Percentiles rank a stretch among this genome's conserved stretches.
phyloP scores from a whole-genome alignment of 2,113 vertebrate genomes.

The Aythya baeri region DNA sequence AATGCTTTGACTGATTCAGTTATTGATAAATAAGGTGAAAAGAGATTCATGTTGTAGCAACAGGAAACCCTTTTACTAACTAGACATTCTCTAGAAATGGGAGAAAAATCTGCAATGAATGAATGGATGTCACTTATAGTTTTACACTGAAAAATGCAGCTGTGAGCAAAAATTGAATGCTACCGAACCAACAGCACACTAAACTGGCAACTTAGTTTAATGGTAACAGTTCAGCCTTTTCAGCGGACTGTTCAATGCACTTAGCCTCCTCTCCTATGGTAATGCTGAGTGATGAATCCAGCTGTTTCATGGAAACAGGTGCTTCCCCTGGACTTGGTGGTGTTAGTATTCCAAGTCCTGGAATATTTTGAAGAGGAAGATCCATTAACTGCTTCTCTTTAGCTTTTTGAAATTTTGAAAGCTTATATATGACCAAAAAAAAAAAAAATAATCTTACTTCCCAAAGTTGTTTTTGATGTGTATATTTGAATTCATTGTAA shows the following conservation, averaged over 20 bases:
- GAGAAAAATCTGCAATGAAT: not conserved
- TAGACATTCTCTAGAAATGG: not conserved
- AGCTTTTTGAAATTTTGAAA: not conserved
- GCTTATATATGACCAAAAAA: not conserved
- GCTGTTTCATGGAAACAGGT: not conserved
- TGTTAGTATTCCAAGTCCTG: not conserved
- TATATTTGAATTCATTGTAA: not conserved
- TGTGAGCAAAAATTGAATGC: not conserved
- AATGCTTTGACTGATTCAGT: not conserved
- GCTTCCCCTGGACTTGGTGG: not conserved
- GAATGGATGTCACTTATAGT: not conserved
- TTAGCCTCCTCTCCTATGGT: not conserved
- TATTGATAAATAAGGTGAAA: not conserved
- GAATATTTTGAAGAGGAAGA: not conserved
- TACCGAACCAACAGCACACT: not conserved
- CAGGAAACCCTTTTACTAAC: not conserved
- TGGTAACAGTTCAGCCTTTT: not conserved
- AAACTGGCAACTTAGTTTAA: not conserved
- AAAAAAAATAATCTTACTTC: not conserved
- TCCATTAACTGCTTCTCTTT: not conserved
- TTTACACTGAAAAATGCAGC: not conserved
- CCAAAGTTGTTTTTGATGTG: not conserved
- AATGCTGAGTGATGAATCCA: not conserved
- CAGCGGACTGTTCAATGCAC: not conserved
- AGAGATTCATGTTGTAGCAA: not conserved